Percentiles rank a stretch among this genome's conserved stretches.
These are phyloP conservation scores for Masnerella sp. DNA, from an alignment of 2,888 invertebrate genomes.

Conservation along the genomic window DNA sequence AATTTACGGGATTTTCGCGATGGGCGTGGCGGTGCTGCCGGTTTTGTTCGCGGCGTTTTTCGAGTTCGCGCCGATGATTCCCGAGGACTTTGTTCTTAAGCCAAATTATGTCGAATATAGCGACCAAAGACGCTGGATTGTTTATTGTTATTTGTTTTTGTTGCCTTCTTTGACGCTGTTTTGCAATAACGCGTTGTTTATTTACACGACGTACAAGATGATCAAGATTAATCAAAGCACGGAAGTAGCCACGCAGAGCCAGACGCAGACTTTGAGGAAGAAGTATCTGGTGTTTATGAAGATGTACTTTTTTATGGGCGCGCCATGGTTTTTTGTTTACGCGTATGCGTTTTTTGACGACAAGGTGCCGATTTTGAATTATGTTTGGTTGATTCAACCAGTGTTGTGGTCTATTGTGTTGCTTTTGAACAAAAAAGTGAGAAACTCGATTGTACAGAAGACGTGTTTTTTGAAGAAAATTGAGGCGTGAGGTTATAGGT, in stretches of 20 bases:
- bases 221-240: conserved; percentile 66
- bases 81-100: conserved; percentile 59
- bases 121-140: conserved; percentile 61
- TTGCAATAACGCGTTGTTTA: conserved; percentile 67
- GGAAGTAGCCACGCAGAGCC: conserved; percentile 63
- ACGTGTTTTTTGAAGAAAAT: not conserved
- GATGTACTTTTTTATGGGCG: conserved; percentile 69
- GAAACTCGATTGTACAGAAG: conserved; percentile 18
- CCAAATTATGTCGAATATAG: conserved; percentile 62
- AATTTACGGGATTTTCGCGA: conserved; percentile 62
- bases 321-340: conserved; percentile 69
- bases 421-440: conserved; percentile 20
- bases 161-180: conserved; percentile 65
- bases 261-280: conserved; percentile 60
- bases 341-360: conserved; percentile 64
- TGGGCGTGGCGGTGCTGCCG: conserved; percentile 63
- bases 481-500: not conserved
- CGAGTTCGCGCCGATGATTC: conserved; percentile 61
- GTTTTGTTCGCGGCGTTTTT: conserved; percentile 62
- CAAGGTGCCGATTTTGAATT: conserved; percentile 64
- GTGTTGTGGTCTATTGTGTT: conserved; percentile 67
- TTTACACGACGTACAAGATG: conserved; percentile 67
- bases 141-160: conserved; percentile 68
- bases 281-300: conserved; percentile 67
- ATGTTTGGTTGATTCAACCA: conserved; percentile 66